A percentile compares a stretch with the other conserved stretches of the same genome.
Evolutionary conservation across 2,113 vertebrate genomes (phyloP).

Genomic region (Callospermophilus lateralis): DNA sequence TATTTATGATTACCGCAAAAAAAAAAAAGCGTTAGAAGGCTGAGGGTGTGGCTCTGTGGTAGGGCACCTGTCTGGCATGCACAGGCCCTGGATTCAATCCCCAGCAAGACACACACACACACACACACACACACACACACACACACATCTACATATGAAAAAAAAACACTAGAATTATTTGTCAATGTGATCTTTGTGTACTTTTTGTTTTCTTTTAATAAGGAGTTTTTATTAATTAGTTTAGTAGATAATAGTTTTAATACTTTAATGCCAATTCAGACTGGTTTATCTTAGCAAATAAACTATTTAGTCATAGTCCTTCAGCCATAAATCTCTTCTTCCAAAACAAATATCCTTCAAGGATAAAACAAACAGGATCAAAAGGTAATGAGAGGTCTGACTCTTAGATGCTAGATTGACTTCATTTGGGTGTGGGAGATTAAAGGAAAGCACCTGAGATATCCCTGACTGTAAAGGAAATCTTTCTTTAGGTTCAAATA

Average conservation of each 20-base stretch:
- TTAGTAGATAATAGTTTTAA: conserved; percentile 59
- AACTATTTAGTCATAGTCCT: conserved; percentile 73
- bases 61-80: no score
- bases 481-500: background rate
- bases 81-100: no score
- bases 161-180: conserved; percentile 30
- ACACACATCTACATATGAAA: background rate
- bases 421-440: conserved; percentile 19
- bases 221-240: conserved; percentile 70
- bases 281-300: conserved; percentile 75
- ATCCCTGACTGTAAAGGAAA: background rate
- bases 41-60: no score
- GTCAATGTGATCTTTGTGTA: conserved; percentile 31
- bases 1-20: conserved; percentile 42
- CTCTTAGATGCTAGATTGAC: background rate
- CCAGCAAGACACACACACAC: no score
- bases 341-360: conserved; percentile 79
- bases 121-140: no score
- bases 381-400: conserved; percentile 56
- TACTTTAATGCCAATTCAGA: conserved; percentile 61
- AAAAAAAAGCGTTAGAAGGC: background rate
- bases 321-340: conserved; percentile 67
- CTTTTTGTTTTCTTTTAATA: conserved; percentile 36
- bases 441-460: conserved; percentile 63
- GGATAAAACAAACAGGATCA: conserved; percentile 76